phyloP scores from a whole-genome alignment of 1,140 invertebrate species.

The Spodoptera frugiperda region DNA sequence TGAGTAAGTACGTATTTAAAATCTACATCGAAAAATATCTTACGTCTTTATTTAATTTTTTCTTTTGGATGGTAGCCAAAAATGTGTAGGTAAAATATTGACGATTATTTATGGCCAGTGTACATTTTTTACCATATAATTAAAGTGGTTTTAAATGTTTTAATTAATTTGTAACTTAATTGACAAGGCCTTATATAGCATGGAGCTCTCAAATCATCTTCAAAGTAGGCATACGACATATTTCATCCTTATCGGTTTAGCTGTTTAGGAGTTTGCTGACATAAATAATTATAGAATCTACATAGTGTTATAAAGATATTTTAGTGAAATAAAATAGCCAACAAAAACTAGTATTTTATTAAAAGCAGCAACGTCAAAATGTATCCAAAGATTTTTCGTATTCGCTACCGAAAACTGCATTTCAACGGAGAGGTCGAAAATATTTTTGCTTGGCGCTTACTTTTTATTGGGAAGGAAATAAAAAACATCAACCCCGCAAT shows the following conservation, averaged over 20 bases:
- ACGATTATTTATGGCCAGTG: no score
- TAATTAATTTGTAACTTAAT: no score
- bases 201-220: no score
- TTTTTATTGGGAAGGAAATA: constrained; percentile 19
- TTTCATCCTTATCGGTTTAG: no score
- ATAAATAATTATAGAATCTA: no score
- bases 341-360: no score
- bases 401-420: background rate
- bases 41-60: constrained; percentile 17
- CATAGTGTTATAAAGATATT: background rate
- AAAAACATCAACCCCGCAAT: constrained; percentile 17
- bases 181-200: no score
- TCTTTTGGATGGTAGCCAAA: constrained; percentile 11
- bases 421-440: background rate
- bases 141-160: no score
- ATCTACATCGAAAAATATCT: constrained; percentile 29
- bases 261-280: no score
- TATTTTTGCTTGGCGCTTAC: background rate
- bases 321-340: background rate
- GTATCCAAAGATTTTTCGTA: background rate
- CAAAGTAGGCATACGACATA: no score
- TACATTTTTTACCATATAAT: no score
- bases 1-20: constrained; percentile 6
- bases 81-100: background rate
- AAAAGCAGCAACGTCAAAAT: background rate